Conservation (phyloP, 1,140 invertebrate species). For the Pseudomyrmex cubaensis region DNA sequence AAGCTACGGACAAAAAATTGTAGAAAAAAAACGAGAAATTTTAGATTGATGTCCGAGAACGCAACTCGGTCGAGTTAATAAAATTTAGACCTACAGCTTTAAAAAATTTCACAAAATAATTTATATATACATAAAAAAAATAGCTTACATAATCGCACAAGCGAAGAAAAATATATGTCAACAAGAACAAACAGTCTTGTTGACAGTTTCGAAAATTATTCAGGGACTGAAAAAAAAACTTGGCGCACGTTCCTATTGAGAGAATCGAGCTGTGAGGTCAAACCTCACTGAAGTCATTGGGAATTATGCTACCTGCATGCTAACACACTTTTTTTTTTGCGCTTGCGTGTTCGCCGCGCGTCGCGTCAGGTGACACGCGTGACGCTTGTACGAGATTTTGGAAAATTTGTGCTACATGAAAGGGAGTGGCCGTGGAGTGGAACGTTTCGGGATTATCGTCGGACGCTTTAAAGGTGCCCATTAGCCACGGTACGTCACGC, state of each 20-base stretch:
- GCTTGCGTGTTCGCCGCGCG: constrained; percentile 25
- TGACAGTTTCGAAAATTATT: constrained; percentile 7
- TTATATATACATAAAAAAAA: neutral
- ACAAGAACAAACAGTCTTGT: no score
- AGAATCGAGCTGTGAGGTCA: constrained; percentile 6
- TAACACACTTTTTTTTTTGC: constrained; percentile 50
- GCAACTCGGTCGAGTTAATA: neutral
- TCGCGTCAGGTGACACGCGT: constrained; percentile 62
- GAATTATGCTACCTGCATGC: constrained; percentile 51
- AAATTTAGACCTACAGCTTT: neutral
- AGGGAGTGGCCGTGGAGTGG: constrained; percentile 39
- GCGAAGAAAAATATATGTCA: neutral
- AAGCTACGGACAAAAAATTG: constrained; percentile 15
- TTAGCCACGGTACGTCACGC: constrained; percentile 63
- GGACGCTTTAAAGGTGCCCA: constrained; percentile 53
- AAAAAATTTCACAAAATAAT: neutral
- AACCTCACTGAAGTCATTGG: constrained; percentile 24
- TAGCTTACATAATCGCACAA: neutral
- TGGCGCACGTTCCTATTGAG: neutral
- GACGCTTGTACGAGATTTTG: constrained; percentile 53
- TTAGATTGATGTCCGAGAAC: neutral
- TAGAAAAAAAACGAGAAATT: neutral
- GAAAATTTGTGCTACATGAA: constrained; percentile 27
- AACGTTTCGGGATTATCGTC: constrained; percentile 61
- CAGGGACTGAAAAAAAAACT: neutral